Evolutionary conservation across 1,140 invertebrate genomes (phyloP).

Genomic region (Drosophila orosa): DNA sequence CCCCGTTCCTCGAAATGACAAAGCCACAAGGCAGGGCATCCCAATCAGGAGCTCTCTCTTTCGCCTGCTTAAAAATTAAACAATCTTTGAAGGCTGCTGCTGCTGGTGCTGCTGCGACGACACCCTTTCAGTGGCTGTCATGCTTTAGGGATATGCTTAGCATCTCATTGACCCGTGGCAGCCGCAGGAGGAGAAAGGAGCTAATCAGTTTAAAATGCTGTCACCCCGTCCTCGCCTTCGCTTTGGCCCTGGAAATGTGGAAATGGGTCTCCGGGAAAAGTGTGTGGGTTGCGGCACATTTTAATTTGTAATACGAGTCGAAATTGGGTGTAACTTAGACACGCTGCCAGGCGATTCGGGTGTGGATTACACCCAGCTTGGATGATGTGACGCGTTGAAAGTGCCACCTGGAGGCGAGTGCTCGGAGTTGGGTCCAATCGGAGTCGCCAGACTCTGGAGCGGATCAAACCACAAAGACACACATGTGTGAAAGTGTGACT

Average conservation of each 20-base stretch:
- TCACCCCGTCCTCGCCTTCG: slow-evolving; percentile 35
- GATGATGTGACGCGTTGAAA: slow-evolving; percentile 19
- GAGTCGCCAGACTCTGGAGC: slow-evolving; percentile 12
- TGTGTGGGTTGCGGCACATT: slow-evolving; percentile 72
- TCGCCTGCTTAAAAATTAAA: slow-evolving; percentile 71
- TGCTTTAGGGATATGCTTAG: slow-evolving; percentile 58
- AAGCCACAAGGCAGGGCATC: slow-evolving; percentile 59
- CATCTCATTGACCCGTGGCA: slow-evolving; percentile 80
- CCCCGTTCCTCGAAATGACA: slow-evolving; percentile 55
- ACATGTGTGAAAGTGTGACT: slow-evolving; percentile 67
- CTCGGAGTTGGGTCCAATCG: background rate
- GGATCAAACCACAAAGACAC: slow-evolving; percentile 47
- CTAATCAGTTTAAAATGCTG: slow-evolving; percentile 78
- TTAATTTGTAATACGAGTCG: slow-evolving; percentile 84
- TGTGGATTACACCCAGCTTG: slow-evolving; percentile 66
- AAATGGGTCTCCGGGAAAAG: slow-evolving; percentile 32
- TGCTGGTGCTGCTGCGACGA: slow-evolving; percentile 15
- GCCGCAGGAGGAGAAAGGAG: slow-evolving; percentile 43
- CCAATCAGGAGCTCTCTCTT: slow-evolving; percentile 18
- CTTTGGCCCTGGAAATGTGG: background rate
- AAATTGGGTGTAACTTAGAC: slow-evolving; percentile 79
- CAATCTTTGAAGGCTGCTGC: slow-evolving; percentile 57
- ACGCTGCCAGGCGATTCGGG: slow-evolving; percentile 63
- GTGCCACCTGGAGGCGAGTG: slow-evolving; percentile 29
- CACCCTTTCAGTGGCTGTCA: slow-evolving; percentile 72